phyloP scores from a whole-genome alignment of 2,888 invertebrate genomes.

The Macroteleia sp. region DNA sequence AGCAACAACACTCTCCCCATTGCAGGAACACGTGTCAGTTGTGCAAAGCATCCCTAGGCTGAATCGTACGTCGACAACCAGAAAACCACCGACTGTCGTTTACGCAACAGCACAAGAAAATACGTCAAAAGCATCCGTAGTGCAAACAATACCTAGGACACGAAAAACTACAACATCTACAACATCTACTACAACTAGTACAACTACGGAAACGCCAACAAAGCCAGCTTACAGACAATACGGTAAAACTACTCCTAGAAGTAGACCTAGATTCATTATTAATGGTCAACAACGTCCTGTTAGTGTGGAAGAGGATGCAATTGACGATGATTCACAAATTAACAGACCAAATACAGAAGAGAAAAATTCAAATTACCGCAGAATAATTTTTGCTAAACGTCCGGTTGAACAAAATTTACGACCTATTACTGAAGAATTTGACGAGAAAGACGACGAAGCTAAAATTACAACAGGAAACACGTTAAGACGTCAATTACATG shows the following conservation, averaged over 20 bases:
- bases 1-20: conserved; percentile 84
- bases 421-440: conserved; percentile 82
- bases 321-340: conserved; percentile 77
- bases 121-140: conserved; percentile 86
- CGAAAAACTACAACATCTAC: conserved; percentile 81
- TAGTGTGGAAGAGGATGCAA: conserved; percentile 71
- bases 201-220: conserved; percentile 80
- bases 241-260: conserved; percentile 73
- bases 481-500: conserved; percentile 87
- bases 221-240: conserved; percentile 77
- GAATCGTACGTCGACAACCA: conserved; percentile 85
- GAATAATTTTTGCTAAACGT: conserved; percentile 77
- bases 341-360: conserved; percentile 76
- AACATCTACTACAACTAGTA: conserved; percentile 72
- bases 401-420: conserved; percentile 78
- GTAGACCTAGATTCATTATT: conserved; percentile 76
- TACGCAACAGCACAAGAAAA: conserved; percentile 85
- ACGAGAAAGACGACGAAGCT: conserved; percentile 82
- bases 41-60: conserved; percentile 80
- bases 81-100: conserved; percentile 76
- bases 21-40: conserved; percentile 81
- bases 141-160: conserved; percentile 88
- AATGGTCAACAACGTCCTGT: conserved; percentile 78
- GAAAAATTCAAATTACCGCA: conserved; percentile 70
- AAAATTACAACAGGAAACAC: conserved; percentile 85